Evolutionary conservation across 2,888 invertebrate genomes (phyloP).

Genomic region (Oxycera nigricornis): DNA sequence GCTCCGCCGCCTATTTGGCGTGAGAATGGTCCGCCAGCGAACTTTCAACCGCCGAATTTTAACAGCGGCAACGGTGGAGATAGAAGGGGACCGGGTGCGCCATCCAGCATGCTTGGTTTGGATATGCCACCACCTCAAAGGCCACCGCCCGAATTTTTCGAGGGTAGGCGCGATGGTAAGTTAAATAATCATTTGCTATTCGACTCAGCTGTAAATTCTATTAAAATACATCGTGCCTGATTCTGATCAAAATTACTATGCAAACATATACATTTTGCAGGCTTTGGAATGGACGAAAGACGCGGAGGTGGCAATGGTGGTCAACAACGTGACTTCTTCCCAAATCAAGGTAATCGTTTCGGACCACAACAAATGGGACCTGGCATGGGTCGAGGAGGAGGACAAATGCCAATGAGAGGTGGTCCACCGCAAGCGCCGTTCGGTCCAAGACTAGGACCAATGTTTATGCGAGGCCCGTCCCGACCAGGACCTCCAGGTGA

Average conservation of each 20-base stretch:
- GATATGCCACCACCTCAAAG: constrained; percentile 31
- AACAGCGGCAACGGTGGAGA: too few relatives aligned
- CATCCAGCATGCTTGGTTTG: constrained; percentile 11
- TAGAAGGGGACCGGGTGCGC: constrained; percentile 14
- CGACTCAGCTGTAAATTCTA: background rate
- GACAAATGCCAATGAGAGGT: constrained; percentile 43
- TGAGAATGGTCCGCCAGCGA: constrained; percentile 47
- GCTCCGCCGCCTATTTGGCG: constrained; percentile 50
- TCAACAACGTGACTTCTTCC: constrained; percentile 55
- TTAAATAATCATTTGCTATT: background rate
- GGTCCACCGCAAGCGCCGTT: constrained; percentile 49
- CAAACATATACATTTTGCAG: background rate
- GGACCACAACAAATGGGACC: constrained; percentile 50
- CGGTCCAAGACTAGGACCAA: constrained; percentile 48
- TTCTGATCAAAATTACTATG: background rate
- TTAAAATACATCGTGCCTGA: background rate
- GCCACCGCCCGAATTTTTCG: constrained; percentile 40
- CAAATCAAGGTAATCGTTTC: constrained; percentile 60
- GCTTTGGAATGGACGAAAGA: constrained; percentile 40
- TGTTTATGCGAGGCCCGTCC: constrained; percentile 50
- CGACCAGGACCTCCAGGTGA: constrained; percentile 48
- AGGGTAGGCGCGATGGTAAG: constrained; percentile 41
- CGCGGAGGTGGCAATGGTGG: constrained; percentile 49
- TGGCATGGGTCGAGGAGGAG: constrained; percentile 39
- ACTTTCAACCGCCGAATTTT: constrained; percentile 36